Conservation (phyloP, 2,797 vertebrate genomes). For the Ara ararauna region DNA sequence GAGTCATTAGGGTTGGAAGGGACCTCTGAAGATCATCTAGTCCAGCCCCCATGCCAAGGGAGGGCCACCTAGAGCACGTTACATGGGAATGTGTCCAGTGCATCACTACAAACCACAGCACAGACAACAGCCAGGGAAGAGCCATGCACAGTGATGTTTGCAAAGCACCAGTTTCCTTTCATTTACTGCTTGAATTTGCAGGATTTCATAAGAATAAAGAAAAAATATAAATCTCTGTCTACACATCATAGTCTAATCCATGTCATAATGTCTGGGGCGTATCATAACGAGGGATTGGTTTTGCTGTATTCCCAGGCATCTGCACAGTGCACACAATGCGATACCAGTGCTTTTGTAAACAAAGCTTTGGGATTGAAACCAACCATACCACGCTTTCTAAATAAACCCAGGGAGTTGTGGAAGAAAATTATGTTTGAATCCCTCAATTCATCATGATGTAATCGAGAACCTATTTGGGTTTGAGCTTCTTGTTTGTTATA, state of each 20-base stretch:
- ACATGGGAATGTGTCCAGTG: background rate
- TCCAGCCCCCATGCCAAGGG: background rate
- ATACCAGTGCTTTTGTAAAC: background rate
- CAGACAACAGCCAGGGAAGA: background rate
- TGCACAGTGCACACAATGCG: fast-evolving
- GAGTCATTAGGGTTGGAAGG: background rate
- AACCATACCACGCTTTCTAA: fast-evolving
- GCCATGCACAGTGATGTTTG: background rate
- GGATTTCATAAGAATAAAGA: background rate
- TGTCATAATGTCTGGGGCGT: background rate
- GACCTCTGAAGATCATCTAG: background rate
- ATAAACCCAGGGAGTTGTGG: background rate
- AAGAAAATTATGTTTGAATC: background rate
- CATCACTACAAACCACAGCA: background rate
- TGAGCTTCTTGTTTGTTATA: background rate
- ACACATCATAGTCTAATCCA: background rate
- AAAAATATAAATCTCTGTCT: background rate
- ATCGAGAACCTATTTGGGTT: background rate
- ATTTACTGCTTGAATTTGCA: background rate
- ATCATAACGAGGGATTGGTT: background rate
- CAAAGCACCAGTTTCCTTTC: background rate
- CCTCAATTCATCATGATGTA: background rate
- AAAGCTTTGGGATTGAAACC: background rate
- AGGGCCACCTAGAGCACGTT: background rate
- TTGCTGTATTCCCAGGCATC: background rate